These are phyloP conservation scores for Drosophila melanogaster DNA, from an alignment of 1,140 invertebrate species.

Conservation along the genomic window Release_6_plus_ISO1_MT NC_004354.4:6205001-6205500, in stretches of 20 bases:
- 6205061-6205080: slow-evolving; percentile 82
- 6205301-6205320: background rate
- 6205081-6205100: slow-evolving; percentile 82
- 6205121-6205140: slow-evolving; percentile 65
- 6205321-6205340: background rate
- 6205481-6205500: slow-evolving; percentile 22
- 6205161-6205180: slow-evolving; percentile 10
- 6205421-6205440: slow-evolving; percentile 80
- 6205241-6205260: no score
- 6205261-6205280: background rate
- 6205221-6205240: no score
- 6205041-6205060: slow-evolving; percentile 66
- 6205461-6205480: slow-evolving; percentile 7
- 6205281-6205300: no score
- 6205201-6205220: background rate
- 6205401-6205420: slow-evolving; percentile 26
- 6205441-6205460: slow-evolving; percentile 53
- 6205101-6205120: slow-evolving; percentile 82
- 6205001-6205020: slow-evolving; percentile 15
- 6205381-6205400: slow-evolving; percentile 43
- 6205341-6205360: slow-evolving; percentile 49
- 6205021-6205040: background rate
- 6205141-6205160: slow-evolving; percentile 41
- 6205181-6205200: slow-evolving; percentile 3
- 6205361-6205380: slow-evolving; percentile 75